Evolutionary conservation across 2,888 invertebrate genomes (phyloP).

Genomic region (Caenorhabditis macrosperma): DNA sequence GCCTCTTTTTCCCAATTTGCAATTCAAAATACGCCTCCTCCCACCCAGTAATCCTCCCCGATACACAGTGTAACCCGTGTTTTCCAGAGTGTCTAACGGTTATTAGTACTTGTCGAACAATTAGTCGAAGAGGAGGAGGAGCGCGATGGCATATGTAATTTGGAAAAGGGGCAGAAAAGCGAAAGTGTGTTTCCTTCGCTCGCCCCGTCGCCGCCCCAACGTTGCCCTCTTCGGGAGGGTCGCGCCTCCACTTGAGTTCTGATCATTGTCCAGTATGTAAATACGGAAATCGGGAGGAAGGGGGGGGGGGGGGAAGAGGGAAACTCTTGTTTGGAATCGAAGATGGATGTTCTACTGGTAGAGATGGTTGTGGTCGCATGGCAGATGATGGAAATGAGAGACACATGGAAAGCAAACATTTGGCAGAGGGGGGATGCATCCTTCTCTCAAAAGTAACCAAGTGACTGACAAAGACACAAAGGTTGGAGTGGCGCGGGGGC

Average conservation of each 20-base stretch:
- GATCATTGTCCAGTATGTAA: constrained; percentile 49
- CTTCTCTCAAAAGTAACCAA: too few species aligned
- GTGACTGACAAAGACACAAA: constrained; percentile 27
- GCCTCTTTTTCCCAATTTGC: too few species aligned
- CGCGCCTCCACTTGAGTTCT: constrained; percentile 53
- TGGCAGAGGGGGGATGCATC: not conserved
- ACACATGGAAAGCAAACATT: constrained; percentile 46
- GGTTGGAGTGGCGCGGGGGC: constrained; percentile 36
- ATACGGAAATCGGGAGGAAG: constrained; percentile 19
- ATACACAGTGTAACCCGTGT: not conserved
- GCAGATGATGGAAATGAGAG: not conserved
- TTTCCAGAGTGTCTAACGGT: constrained; percentile 39
- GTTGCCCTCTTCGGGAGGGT: not conserved
- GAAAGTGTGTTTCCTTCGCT: constrained; percentile 18
- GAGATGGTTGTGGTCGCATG: too few species aligned
- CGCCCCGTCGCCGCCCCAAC: constrained; percentile 8
- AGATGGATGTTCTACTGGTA: too few species aligned
- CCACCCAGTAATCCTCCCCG: not conserved
- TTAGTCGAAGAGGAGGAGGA: constrained; percentile 18
- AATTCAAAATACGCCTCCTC: not conserved
- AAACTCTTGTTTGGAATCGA: too few species aligned
- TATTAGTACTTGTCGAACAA: constrained; percentile 44
- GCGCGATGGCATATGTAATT: constrained; percentile 38
- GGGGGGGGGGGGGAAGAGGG: too few species aligned
- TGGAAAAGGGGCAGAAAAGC: not conserved